Conservation (phyloP, 2,888 invertebrate genomes). For the Eupelmus urozonus region DNA sequence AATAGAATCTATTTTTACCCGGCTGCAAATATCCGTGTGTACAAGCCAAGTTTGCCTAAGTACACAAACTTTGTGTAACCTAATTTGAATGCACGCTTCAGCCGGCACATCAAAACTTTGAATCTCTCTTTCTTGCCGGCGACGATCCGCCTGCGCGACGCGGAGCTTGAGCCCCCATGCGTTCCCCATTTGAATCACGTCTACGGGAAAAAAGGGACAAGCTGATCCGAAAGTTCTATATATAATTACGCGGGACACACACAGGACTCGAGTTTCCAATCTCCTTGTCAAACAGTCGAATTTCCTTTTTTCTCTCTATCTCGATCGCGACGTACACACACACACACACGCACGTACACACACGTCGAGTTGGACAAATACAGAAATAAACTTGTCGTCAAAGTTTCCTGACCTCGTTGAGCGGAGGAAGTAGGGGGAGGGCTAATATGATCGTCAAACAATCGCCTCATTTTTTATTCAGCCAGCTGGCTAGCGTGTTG, state of each 20-base stretch:
- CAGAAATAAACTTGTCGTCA: conserved; percentile 27
- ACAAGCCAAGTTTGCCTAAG: too few relatives aligned
- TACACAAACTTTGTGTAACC: too few relatives aligned
- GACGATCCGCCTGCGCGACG: neutral
- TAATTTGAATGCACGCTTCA: too few relatives aligned
- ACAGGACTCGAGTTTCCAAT: conserved; percentile 40
- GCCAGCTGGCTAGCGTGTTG: too few relatives aligned
- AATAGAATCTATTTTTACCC: too few relatives aligned
- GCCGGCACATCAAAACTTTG: too few relatives aligned
- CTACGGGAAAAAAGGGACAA: neutral
- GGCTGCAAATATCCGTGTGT: too few relatives aligned
- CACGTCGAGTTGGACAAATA: conserved; percentile 34
- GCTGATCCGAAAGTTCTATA: conserved; percentile 14
- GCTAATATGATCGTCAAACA: conserved; percentile 24
- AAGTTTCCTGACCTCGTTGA: conserved; percentile 27
- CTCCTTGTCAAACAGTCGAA: conserved; percentile 31
- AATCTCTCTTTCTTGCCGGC: too few relatives aligned
- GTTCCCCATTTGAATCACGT: conserved; percentile 29
- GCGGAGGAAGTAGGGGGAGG: too few relatives aligned
- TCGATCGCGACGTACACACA: neutral
- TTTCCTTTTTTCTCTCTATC: neutral
- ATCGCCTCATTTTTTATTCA: neutral
- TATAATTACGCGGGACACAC: conserved; percentile 27
- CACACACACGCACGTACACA: neutral
- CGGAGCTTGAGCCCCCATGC: conserved; percentile 25